These are phyloP conservation scores for Ernsta delagoae DNA, from an alignment of 2,888 invertebrate species.

Conservation along the genomic window DNA sequence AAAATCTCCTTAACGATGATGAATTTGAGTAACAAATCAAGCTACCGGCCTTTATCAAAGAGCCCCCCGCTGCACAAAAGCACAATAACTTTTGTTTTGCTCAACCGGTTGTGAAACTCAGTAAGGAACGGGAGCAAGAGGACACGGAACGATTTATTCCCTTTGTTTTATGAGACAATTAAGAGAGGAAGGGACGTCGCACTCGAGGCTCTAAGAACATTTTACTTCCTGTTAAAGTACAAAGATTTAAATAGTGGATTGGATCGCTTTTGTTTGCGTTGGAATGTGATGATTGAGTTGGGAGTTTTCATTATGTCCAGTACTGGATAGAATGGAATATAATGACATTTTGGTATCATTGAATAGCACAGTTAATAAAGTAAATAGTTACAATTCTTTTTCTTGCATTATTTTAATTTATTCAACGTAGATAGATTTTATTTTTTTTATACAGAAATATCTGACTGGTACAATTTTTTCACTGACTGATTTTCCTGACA, in stretches of 20 bases:
- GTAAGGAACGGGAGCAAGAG: slow-evolving; percentile 54
- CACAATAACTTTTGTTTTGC: slow-evolving; percentile 43
- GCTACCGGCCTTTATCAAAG: slow-evolving; percentile 8
- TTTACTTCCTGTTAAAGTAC: slow-evolving; percentile 60
- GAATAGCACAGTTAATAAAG: too few species aligned
- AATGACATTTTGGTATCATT: background rate
- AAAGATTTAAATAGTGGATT: slow-evolving; percentile 69
- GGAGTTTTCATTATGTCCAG: background rate
- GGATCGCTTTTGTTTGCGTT: slow-evolving; percentile 43
- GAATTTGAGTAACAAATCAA: background rate
- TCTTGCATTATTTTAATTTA: too few species aligned
- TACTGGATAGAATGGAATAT: background rate
- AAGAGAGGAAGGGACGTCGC: slow-evolving; percentile 58
- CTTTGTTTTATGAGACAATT: slow-evolving; percentile 75
- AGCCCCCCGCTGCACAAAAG: slow-evolving; percentile 41
- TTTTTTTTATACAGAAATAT: too few species aligned
- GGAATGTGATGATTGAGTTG: background rate
- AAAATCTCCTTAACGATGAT: background rate
- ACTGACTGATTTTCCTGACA: too few species aligned
- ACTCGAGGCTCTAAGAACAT: slow-evolving; percentile 58
- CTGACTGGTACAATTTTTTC: too few species aligned
- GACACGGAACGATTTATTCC: slow-evolving; percentile 65
- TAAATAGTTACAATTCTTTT: too few species aligned
- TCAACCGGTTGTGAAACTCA: slow-evolving; percentile 53
- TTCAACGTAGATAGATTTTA: too few species aligned